Evolutionary conservation across 1,140 invertebrate genomes (phyloP).

Genomic region (Adelges cooleyi): DNA sequence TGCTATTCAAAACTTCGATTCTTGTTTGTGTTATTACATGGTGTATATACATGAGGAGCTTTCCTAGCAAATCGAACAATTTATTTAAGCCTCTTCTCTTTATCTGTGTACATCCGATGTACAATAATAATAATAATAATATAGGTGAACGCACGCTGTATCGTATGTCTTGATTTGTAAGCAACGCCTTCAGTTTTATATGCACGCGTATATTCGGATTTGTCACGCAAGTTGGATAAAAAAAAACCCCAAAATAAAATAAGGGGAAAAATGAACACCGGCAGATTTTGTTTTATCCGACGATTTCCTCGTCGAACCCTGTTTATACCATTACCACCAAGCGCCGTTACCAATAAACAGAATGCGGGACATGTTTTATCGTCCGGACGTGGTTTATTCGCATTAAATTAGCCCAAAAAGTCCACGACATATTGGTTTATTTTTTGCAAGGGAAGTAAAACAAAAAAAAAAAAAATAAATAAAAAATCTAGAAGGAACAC

Average conservation of each 20-base stretch:
- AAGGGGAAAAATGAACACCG: constrained; percentile 2
- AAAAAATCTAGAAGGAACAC: not conserved
- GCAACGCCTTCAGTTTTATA: not conserved
- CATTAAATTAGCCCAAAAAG: constrained; percentile 22
- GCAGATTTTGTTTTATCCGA: constrained; percentile 11
- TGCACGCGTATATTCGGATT: not conserved
- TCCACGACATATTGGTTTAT: constrained; percentile 25
- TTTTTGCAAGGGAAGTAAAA: not conserved
- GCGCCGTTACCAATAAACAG: not conserved
- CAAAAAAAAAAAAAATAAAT: not conserved
- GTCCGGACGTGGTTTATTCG: constrained; percentile 23
- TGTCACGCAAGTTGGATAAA: not conserved
- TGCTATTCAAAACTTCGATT: too few relatives aligned
- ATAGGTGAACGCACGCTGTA: not conserved
- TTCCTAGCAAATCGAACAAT: too few relatives aligned
- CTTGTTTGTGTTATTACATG: too few relatives aligned
- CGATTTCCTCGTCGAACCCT: constrained; percentile 1
- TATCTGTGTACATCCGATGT: too few relatives aligned
- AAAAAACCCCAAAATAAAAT: too few relatives aligned
- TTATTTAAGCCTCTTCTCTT: too few relatives aligned
- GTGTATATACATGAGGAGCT: too few relatives aligned
- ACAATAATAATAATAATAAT: too few relatives aligned
- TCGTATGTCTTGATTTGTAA: not conserved
- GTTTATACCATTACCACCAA: too few relatives aligned
- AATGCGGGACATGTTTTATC: constrained; percentile 20